Conservation (phyloP, 1,140 invertebrate species). For the Melipona quadrifasciata region DNA sequence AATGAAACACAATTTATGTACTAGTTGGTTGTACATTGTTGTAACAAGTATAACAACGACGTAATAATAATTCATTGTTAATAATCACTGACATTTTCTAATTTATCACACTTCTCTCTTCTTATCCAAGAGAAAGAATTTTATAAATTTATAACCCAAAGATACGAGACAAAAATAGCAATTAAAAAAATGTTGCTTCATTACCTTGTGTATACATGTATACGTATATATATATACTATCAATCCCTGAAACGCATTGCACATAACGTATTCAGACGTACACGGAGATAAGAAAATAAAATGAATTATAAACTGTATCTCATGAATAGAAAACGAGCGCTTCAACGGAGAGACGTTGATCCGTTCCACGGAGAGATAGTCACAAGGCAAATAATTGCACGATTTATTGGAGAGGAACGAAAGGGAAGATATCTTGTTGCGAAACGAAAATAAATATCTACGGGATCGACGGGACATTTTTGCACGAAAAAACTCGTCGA, state of each 20-base stretch:
- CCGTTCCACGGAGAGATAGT: not conserved
- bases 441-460: conserved; percentile 15
- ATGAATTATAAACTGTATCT: conserved; percentile 19
- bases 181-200: conserved; percentile 42
- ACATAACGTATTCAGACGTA: not conserved
- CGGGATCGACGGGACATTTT: not conserved
- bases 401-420: conserved; percentile 20
- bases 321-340: conserved; percentile 16
- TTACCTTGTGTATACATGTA: conserved; percentile 57
- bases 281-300: not conserved
- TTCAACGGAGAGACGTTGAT: conserved; percentile 22
- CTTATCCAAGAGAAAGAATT: not conserved
- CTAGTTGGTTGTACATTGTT: no score
- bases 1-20: not conserved
- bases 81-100: not conserved
- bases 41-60: not conserved
- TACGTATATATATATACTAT: conserved; percentile 50
- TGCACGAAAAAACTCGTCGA: not conserved
- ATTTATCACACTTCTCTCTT: not conserved
- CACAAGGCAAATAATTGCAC: conserved; percentile 17
- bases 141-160: no score
- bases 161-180: not conserved
- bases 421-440: not conserved
- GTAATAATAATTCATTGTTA: conserved; percentile 20
- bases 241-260: not conserved